Conservation (phyloP, 2,797 vertebrate genomes). For the Melanotaenia trifasciata region DNA sequence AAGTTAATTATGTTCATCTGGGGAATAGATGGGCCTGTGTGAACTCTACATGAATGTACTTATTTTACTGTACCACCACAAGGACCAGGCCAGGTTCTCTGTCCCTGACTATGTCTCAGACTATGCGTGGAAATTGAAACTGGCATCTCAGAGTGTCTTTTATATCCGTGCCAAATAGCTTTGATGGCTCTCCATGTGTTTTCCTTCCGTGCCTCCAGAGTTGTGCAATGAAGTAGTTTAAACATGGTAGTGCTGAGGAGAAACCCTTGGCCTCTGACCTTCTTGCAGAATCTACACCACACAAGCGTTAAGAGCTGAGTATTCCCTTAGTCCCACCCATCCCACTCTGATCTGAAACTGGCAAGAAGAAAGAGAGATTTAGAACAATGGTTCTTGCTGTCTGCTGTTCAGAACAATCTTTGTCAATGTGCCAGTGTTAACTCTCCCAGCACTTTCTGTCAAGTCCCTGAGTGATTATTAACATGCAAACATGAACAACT, state of each 20-base stretch:
- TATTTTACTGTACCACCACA: conserved; percentile 80
- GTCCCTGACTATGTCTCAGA: conserved; percentile 79
- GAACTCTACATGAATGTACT: conserved; percentile 74
- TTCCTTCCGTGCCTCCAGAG: conserved; percentile 53
- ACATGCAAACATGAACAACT: conserved; percentile 59
- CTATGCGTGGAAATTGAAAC: conserved; percentile 79
- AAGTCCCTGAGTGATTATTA: conserved; percentile 61
- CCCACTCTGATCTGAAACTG: conserved; percentile 77
- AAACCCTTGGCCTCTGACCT: conserved; percentile 80
- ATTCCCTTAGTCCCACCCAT: conserved; percentile 71
- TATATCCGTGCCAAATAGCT: conserved; percentile 77
- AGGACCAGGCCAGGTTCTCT: conserved; percentile 70
- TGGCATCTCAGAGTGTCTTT: conserved; percentile 85
- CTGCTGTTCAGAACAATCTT: conserved; percentile 67
- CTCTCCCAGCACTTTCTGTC: conserved; percentile 60
- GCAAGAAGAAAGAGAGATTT: conserved; percentile 72
- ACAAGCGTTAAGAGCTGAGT: conserved; percentile 69
- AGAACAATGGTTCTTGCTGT: conserved; percentile 78
- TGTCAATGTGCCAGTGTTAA: conserved; percentile 69
- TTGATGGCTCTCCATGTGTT: conserved; percentile 70
- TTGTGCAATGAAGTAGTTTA: conserved; percentile 63
- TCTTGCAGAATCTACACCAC: conserved; percentile 68
- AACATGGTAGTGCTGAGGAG: conserved; percentile 68
- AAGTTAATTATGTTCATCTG: conserved; percentile 83
- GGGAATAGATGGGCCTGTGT: conserved; percentile 79